These are phyloP conservation scores for Tyrannus savana DNA, from an alignment of 2,113 vertebrate genomes.

Conservation along the genomic window DNA sequence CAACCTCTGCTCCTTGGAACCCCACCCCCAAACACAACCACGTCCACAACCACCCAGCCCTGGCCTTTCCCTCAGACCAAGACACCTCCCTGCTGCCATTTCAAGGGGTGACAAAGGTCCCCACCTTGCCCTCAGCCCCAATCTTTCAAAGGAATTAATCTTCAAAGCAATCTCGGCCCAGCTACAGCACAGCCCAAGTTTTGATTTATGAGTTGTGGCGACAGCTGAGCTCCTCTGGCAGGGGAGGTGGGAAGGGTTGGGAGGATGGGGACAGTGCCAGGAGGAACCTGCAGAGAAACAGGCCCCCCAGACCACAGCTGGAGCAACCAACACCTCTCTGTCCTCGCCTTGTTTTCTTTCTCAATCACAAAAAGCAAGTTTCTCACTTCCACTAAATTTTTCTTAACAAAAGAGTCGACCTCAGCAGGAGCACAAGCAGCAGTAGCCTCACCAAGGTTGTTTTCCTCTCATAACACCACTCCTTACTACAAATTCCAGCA, in stretches of 20 bases:
- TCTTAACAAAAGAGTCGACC: background rate
- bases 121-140: slow-evolving; percentile 6
- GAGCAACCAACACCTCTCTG: background rate
- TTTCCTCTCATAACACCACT: background rate
- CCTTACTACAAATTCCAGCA: background rate
- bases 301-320: background rate
- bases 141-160: slow-evolving; percentile 36
- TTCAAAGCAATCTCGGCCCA: slow-evolving; percentile 10
- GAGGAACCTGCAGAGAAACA: background rate
- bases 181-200: background rate
- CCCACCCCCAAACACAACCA: background rate
- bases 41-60: background rate
- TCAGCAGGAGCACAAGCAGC: background rate
- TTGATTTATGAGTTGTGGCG: background rate
- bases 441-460: background rate
- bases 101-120: slow-evolving; percentile 17
- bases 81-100: background rate
- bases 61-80: background rate
- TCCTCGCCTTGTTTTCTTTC: background rate
- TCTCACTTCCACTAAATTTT: background rate
- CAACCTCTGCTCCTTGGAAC: background rate
- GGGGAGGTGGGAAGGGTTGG: fast-evolving
- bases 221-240: background rate
- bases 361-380: background rate
- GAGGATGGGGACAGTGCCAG: background rate